These are phyloP conservation scores for Phoxinus dragarum DNA, from an alignment of 2,797 vertebrate species.

Conservation along the genomic window DNA sequence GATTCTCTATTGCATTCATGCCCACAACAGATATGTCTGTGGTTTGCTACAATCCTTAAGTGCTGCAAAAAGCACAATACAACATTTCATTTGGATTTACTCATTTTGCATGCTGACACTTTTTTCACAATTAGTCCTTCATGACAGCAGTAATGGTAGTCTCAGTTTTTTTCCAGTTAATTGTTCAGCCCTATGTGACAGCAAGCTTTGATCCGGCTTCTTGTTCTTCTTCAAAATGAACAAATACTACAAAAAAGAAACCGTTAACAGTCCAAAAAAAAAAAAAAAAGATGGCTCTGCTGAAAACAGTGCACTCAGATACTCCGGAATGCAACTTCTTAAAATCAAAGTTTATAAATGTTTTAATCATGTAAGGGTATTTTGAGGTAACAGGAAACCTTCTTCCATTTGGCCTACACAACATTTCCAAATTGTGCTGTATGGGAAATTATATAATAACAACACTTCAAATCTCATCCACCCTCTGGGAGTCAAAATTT, in stretches of 20 bases:
- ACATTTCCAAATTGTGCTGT: background rate
- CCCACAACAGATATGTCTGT: background rate
- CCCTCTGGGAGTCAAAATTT: slow-evolving; percentile 9
- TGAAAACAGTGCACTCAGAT: slow-evolving; percentile 40
- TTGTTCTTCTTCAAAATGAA: slow-evolving; percentile 20
- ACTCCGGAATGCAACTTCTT: slow-evolving; percentile 31
- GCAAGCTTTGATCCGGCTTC: background rate
- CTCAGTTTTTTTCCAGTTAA: background rate
- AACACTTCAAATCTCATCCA: slow-evolving; percentile 18
- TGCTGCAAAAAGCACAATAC: background rate
- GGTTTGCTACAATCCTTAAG: background rate
- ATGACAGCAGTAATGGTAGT: background rate
- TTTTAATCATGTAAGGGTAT: slow-evolving; percentile 21
- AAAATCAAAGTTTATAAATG: slow-evolving; percentile 12
- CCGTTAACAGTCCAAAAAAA: slow-evolving; percentile 19
- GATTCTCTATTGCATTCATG: background rate
- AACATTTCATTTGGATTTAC: background rate
- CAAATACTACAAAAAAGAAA: slow-evolving; percentile 1
- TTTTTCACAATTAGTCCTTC: background rate
- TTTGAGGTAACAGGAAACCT: slow-evolving; percentile 33
- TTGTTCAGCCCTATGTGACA: background rate
- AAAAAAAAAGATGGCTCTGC: slow-evolving; percentile 14
- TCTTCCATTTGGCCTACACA: slow-evolving; percentile 7
- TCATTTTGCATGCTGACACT: background rate
- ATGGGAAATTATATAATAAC: slow-evolving; percentile 29